Base-by-base conservation (phyloP, 2,888 invertebrate species). In the Drosophila gaucha region DNA sequence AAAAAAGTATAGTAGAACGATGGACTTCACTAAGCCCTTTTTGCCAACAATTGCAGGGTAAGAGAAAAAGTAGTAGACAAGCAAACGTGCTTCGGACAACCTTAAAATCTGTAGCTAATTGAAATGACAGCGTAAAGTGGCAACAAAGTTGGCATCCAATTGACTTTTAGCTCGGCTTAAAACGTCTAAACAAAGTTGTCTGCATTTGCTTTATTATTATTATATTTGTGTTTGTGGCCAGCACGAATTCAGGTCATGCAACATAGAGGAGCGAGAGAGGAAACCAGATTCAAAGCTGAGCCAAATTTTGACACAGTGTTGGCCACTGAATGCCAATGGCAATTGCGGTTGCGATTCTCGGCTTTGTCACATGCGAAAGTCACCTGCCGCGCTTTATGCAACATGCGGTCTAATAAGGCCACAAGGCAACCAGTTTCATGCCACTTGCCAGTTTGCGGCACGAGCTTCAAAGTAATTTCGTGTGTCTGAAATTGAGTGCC, bases 391-490 rank as follows among this genome's bases (percentile, higher is more conserved):
- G 67, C 59, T 36, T 38, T 18, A 43, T 64, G 44, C 33, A 47
- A 28, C 49, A 60, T 58, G 52, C 36, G 43, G 52, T 36, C 51
- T 76, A 79, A 83, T 83, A 64, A 79, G 80, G 66, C 67, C 67
- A 68, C 74, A 52, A 78, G 43, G 43, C 43, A 43, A 59, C 51
- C 65, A 46, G 14, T 18, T 35, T 20, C 41, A 35, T 28, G 63
- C 30, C 41, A 54, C 26, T 63, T 54, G 43, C 49, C 44, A 38
- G n/a, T 30, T 67, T 46, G 35, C 39, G 67, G 68, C 80, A 78
- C 82, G 70, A 70, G 76, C 79, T 79, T 24, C 68, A 67, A 78
- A 79, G 80, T 79, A 58, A 71, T 76, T 71, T 68, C 50, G 62
- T 52, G 41, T 60, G 58, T 31, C 28, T 64, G 63, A 66, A 71